These are phyloP conservation scores for Lagodon rhomboides DNA, from an alignment of 2,797 vertebrate species.

Conservation along the genomic window DNA sequence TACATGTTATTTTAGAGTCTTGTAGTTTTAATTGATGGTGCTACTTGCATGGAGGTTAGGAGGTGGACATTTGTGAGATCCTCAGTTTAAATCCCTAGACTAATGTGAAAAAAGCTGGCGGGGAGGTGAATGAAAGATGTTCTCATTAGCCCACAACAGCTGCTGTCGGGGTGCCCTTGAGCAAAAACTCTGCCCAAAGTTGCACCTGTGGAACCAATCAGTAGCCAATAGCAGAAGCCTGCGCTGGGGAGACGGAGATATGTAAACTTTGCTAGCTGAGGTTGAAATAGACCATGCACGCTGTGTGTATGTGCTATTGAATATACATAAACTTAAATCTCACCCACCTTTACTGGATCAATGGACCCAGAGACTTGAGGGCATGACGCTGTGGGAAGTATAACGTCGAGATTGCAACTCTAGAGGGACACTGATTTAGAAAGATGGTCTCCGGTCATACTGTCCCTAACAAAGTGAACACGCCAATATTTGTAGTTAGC, in stretches of 20 bases:
- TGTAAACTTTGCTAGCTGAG: neutral
- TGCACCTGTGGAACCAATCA: constrained; percentile 23
- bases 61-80: neutral
- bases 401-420: too few species aligned
- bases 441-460: too few species aligned
- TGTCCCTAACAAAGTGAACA: too few species aligned
- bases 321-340: neutral
- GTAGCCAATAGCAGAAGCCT: neutral
- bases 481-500: too few species aligned
- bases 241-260: neutral
- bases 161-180: constrained; percentile 30
- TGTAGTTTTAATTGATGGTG: constrained; percentile 11
- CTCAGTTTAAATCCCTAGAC: neutral
- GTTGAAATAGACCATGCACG: fast-evolving
- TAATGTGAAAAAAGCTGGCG: constrained; percentile 2
- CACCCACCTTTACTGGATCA: too few species aligned
- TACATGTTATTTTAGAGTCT: constrained; percentile 1
- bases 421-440: too few species aligned
- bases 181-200: constrained; percentile 20
- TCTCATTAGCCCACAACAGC: constrained; percentile 30
- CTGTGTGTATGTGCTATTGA: neutral
- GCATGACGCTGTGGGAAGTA: too few species aligned
- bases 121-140: constrained; percentile 26
- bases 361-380: too few species aligned
- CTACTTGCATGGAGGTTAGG: constrained; percentile 8